A percentile compares a stretch with the other conserved stretches of the same genome.
phyloP scores from a whole-genome alignment of 2,797 vertebrate species.

The Podarcis siculus region DNA sequence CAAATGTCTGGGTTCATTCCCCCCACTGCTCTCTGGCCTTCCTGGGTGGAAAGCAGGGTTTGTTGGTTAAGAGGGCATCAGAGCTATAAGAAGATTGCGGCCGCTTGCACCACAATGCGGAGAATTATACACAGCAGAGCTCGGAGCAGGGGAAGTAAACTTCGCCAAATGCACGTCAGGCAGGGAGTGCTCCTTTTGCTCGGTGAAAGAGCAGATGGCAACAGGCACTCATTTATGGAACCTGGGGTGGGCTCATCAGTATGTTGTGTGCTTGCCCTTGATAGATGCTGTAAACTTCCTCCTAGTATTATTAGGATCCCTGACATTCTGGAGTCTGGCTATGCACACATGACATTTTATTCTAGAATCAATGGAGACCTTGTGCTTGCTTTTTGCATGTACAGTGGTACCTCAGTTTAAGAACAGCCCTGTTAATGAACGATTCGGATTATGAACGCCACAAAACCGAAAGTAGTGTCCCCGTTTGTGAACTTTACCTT shows the following conservation, averaged over 20 bases:
- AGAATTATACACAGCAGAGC: neutral
- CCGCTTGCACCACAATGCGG: accelerated
- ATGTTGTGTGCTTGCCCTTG: neutral
- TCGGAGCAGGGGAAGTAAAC: neutral
- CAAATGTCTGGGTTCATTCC: too few species aligned
- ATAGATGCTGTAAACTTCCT: neutral
- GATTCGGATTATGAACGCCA: too few species aligned
- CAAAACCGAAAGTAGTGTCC: too few species aligned
- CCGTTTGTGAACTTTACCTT: too few species aligned
- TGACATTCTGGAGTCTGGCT: neutral
- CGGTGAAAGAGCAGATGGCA: constrained; percentile 15
- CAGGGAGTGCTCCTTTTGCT: neutral
- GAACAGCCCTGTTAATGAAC: too few species aligned
- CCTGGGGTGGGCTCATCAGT: neutral
- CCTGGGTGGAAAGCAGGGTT: neutral
- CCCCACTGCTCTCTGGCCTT: neutral
- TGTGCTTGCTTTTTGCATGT: too few species aligned
- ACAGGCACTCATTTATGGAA: neutral
- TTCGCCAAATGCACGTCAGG: neutral
- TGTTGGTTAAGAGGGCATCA: neutral
- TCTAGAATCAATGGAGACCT: too few species aligned
- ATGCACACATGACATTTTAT: too few species aligned
- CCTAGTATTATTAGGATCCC: neutral
- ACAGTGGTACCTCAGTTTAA: too few species aligned
- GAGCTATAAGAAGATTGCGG: neutral